Percentiles rank a stretch among this genome's conserved stretches.
Conservation (phyloP, 2,888 invertebrate species). For the Trachelus troglodyta region DNA sequence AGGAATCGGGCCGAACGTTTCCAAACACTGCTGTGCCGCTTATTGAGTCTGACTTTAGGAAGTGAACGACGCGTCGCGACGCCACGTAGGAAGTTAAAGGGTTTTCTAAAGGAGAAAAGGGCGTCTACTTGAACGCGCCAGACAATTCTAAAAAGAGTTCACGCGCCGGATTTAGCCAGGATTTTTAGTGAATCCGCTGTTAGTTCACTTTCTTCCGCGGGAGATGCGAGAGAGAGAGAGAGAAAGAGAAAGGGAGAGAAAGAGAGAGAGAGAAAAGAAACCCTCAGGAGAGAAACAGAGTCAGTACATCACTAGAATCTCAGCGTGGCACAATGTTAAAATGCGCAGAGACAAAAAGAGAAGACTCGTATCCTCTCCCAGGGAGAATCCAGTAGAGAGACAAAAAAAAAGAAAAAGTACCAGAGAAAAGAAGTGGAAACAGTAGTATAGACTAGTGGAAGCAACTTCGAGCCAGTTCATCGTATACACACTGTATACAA, state of each 20-base stretch:
- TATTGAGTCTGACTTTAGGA: neutral
- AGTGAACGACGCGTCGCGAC: neutral
- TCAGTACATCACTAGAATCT: neutral
- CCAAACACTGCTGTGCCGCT: neutral
- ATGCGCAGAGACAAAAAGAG: neutral
- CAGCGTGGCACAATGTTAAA: neutral
- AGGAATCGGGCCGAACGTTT: neutral
- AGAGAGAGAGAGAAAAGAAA: constrained; percentile 11
- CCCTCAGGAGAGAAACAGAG: neutral
- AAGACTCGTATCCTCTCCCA: constrained; percentile 13
- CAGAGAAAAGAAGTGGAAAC: constrained; percentile 2
- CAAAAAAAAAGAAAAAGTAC: constrained; percentile 1
- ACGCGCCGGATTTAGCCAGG: constrained; percentile 53
- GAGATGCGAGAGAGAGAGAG: constrained; percentile 13
- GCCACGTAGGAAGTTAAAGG: neutral
- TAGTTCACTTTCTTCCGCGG: constrained; percentile 27
- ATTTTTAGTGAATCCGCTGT: constrained; percentile 38
- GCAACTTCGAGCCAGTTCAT: neutral
- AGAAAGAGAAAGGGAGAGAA: neutral
- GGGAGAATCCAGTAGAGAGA: constrained; percentile 7
- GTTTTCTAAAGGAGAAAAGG: constrained; percentile 10
- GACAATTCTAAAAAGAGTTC: constrained; percentile 53
- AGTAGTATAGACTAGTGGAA: constrained; percentile 9
- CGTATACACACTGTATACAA: neutral
- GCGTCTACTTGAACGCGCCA: constrained; percentile 22